Conservation (phyloP, 1,140 invertebrate genomes). For the Berghia stephanieae region DNA sequence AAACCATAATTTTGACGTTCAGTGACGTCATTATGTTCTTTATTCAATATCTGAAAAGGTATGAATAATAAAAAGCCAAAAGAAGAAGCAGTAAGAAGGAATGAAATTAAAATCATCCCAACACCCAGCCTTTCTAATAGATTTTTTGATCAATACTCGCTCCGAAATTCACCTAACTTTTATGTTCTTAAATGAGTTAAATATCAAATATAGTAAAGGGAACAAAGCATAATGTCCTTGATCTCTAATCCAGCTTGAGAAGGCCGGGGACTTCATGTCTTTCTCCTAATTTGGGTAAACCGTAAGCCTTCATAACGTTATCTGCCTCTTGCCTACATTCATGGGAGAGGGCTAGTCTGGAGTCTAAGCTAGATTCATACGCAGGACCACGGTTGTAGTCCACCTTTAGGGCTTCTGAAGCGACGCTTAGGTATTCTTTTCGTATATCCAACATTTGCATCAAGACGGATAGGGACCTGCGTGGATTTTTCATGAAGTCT, state of each 20-base stretch:
- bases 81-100: no score
- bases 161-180: no score
- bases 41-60: no score
- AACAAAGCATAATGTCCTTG: background rate
- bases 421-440: conserved; percentile 45
- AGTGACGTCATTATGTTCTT: no score
- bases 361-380: conserved; percentile 39
- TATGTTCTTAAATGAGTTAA: no score
- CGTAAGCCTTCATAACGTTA: conserved; percentile 52
- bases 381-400: conserved; percentile 43
- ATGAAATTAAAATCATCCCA: no score
- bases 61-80: no score
- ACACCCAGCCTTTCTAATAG: no score
- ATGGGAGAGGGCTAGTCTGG: conserved; percentile 44
- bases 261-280: conserved; percentile 55
- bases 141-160: no score
- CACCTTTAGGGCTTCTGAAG: conserved; percentile 52
- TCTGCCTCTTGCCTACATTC: conserved; percentile 53
- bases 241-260: conserved; percentile 43
- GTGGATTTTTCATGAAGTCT: conserved; percentile 57
- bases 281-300: conserved; percentile 55
- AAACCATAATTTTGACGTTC: no score
- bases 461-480: conserved; percentile 43
- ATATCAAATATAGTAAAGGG: no score
- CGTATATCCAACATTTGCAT: conserved; percentile 52